Percentiles rank a stretch among this genome's conserved stretches.
phyloP scores from a whole-genome alignment of 1,140 invertebrate genomes.

The Phortica variegata region DNA sequence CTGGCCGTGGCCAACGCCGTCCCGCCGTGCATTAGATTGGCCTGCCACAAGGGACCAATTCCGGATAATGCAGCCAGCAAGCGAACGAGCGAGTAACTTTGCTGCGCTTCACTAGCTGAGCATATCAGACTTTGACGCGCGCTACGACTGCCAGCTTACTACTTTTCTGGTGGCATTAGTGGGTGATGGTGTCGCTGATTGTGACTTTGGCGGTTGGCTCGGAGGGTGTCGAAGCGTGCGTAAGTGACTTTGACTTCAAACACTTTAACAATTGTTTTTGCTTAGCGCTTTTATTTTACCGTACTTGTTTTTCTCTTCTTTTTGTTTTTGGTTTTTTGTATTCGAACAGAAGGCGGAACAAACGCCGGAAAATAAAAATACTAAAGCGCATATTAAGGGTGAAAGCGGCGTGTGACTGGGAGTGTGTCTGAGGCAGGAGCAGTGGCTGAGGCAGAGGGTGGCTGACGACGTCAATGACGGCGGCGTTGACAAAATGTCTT shows the following conservation, averaged over 20 bases:
- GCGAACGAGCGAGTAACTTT: constrained; percentile 1
- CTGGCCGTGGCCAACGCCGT: constrained; percentile 13
- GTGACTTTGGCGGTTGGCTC: not conserved
- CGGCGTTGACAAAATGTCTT: constrained; percentile 50
- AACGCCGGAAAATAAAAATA: constrained; percentile 55
- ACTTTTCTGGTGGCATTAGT: constrained; percentile 41
- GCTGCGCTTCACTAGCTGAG: constrained; percentile 1
- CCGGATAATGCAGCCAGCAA: too few species aligned
- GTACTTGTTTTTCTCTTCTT: constrained; percentile 4
- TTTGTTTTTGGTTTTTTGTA: constrained; percentile 44
- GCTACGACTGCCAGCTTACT: constrained; percentile 14
- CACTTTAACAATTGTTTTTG: constrained; percentile 26
- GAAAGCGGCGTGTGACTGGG: not conserved
- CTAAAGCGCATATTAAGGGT: constrained; percentile 28
- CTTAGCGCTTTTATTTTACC: too few species aligned
- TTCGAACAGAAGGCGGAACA: constrained; percentile 56
- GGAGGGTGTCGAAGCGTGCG: constrained; percentile 35
- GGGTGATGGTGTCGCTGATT: constrained; percentile 25
- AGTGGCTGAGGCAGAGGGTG: constrained; percentile 6
- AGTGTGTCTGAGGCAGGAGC: not conserved
- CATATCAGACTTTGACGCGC: constrained; percentile 20
- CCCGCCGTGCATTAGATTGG: constrained; percentile 56
- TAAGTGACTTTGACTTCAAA: constrained; percentile 45
- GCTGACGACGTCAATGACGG: not conserved
- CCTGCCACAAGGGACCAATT: constrained; percentile 57